phyloP scores from a whole-genome alignment of 1,140 invertebrate species.

The Pemphigus obesinymphae region DNA sequence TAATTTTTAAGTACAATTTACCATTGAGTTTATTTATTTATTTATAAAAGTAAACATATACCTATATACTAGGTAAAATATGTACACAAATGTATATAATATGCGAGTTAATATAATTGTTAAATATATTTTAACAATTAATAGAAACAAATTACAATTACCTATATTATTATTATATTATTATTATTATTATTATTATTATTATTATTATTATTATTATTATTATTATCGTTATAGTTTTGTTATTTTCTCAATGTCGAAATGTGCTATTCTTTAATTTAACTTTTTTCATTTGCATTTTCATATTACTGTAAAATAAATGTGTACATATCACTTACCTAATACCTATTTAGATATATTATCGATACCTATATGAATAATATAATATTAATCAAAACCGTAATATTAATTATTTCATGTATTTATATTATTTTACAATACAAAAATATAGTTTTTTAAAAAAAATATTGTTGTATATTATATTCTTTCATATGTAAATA shows the following conservation, averaged over 20 bases:
- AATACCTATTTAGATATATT: neutral
- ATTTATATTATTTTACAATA: too few species aligned
- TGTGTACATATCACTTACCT: neutral
- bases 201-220: neutral
- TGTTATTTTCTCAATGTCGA: constrained; percentile 7
- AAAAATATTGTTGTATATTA: neutral
- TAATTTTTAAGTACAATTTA: neutral
- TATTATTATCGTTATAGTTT: neutral
- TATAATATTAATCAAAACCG: constrained; percentile 7
- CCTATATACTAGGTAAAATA: neutral
- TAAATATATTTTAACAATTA: too few species aligned
- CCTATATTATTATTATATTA: too few species aligned
- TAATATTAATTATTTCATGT: neutral
- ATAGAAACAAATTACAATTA: too few species aligned
- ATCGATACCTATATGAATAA: neutral
- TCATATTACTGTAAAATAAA: neutral
- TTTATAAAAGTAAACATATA: neutral
- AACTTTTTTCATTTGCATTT: neutral
- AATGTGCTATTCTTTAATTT: constrained; percentile 18
- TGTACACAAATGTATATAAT: neutral
- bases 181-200: neutral
- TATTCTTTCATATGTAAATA: neutral
- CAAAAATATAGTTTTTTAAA: too few species aligned
- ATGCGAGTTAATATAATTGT: neutral
- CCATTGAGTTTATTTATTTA: constrained; percentile 19